Evolutionary conservation across 2,113 vertebrate genomes (phyloP), one percentile per base, ranked within the genome.

Genomic region (Vicugna pacos): DNA sequence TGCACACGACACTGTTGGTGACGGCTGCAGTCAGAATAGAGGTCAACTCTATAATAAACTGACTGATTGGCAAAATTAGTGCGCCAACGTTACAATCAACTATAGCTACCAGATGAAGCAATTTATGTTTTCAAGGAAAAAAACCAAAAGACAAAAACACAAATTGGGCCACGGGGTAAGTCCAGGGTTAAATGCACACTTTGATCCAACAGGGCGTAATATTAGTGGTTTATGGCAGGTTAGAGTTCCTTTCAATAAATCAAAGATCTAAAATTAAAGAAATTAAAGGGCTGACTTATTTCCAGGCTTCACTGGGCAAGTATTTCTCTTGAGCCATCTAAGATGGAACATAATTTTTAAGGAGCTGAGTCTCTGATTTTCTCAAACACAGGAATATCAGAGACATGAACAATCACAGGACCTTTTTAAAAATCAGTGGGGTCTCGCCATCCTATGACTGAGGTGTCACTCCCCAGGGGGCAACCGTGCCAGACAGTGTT

Each of bases 1-100:
- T 3, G 1, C 0, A 8, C 0, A 0, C 73, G 50, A 54, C 2
- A 0, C 54, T 11, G 9, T 1, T 3, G 3, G 28, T 17, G 20
- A 11, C 0, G 20, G n/a, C 0, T 11, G 17, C 30, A 26, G 6
- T 76, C 58, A 15, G 64, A 35, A 1, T 1, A 30, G 58, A 88
- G 26, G 58, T 4, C 6, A 14, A 28, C 15, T 11, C 12, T 0
- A 0, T 1, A 26, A 6, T 38, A 22, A 8, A 28, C 0, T 0
- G 69, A 16, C 4, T 9, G 30, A 62, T 7, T 46, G 30, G 64
- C 26, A 17, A 28, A 19, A 26, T 17, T 2, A 15, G 0, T 15
- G 38, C 30, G 3, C 17, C 11, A 0, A 14, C 75, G 4, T 26
- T 2, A 11, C 13, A 3, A 50, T 5, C 22, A 15, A 35, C 16